These are phyloP conservation scores for Ispidina picta DNA, from an alignment of 2,797 vertebrate species.

Conservation along the genomic window DNA sequence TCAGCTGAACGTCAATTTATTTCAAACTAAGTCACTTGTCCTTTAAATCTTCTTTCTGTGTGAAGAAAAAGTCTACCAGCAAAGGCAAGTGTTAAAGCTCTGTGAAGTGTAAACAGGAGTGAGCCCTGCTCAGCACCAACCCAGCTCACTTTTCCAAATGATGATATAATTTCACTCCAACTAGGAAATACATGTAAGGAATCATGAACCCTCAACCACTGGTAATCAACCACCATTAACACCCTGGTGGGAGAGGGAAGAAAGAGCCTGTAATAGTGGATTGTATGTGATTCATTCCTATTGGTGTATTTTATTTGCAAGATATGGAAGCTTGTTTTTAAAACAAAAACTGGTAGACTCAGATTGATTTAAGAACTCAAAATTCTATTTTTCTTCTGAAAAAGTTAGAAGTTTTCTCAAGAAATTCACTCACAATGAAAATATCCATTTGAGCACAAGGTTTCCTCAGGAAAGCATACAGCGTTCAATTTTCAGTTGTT, in stretches of 20 bases:
- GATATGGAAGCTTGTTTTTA: not conserved
- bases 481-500: not conserved
- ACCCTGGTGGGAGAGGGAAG: not conserved
- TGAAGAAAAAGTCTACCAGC: not conserved
- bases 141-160: not conserved
- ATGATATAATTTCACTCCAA: not conserved
- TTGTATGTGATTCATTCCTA: not conserved
- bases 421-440: not conserved
- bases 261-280: not conserved
- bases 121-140: not conserved
- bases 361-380: not conserved
- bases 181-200: not conserved
- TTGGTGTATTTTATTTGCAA: not conserved
- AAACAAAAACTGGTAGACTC: not conserved
- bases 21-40: not conserved
- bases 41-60: not conserved
- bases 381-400: not conserved
- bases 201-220: not conserved
- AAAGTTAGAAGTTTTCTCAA: not conserved
- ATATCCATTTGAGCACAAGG: not conserved
- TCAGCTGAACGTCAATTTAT: not conserved
- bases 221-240: not conserved
- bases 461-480: not conserved
- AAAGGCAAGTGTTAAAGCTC: not conserved
- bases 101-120: not conserved